Conservation (phyloP, 1,140 invertebrate genomes). For the Trachymyrmex cornetzi region DNA sequence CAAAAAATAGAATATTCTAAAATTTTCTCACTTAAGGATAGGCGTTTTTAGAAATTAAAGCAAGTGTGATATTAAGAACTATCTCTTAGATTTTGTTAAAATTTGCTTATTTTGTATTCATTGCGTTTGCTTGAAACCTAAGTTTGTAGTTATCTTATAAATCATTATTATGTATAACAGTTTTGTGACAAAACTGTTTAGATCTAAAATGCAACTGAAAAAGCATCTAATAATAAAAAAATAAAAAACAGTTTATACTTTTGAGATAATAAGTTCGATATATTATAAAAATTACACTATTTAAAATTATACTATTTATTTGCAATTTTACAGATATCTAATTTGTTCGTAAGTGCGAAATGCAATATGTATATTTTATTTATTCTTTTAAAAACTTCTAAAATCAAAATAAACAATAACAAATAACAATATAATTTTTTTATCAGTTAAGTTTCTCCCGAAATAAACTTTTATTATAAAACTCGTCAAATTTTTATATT, state of each 20-base stretch:
- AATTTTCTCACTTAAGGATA: slow-evolving; percentile 20
- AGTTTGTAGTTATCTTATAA: too few species aligned
- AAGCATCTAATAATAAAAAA: too few species aligned
- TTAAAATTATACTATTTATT: background rate
- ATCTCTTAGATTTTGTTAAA: slow-evolving; percentile 24
- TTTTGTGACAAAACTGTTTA: too few species aligned
- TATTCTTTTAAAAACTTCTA: background rate
- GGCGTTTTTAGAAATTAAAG: background rate
- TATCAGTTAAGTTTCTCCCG: background rate
- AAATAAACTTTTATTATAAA: background rate
- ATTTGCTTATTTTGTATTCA: background rate
- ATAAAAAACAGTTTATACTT: too few species aligned
- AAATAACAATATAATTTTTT: background rate
- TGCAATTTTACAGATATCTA: background rate
- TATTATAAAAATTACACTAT: too few species aligned
- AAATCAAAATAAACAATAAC: background rate
- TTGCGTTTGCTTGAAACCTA: too few species aligned
- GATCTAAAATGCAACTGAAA: too few species aligned
- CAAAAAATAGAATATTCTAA: slow-evolving; percentile 17
- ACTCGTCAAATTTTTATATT: background rate
- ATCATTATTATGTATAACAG: too few species aligned
- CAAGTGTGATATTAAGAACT: slow-evolving; percentile 1
- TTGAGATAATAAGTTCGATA: too few species aligned
- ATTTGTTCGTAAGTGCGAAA: background rate
- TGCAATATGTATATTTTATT: background rate